Evolutionary conservation across 2,797 vertebrate species (phyloP).

Genomic region (Eremophila alpestris): DNA sequence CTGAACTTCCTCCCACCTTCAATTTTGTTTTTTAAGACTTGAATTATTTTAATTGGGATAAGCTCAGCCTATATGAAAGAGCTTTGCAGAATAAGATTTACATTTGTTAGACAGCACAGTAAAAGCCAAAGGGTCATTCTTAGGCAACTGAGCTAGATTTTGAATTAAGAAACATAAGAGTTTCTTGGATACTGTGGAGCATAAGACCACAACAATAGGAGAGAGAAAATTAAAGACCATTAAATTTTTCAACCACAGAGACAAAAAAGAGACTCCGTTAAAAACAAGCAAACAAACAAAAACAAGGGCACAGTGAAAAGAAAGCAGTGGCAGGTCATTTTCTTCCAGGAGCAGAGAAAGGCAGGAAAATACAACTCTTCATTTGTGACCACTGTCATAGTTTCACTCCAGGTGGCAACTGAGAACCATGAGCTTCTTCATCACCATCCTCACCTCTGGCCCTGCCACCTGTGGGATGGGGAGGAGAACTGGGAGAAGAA

Average conservation of each 20-base stretch:
- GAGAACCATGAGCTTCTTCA: neutral
- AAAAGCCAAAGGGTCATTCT: neutral
- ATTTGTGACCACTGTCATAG: neutral
- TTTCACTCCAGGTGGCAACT: neutral
- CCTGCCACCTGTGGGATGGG: fast-evolving
- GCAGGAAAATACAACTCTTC: neutral
- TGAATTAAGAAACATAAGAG: neutral
- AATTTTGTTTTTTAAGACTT: neutral
- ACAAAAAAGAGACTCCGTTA: neutral
- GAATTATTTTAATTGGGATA: neutral
- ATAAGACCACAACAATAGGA: neutral
- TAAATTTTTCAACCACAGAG: neutral
- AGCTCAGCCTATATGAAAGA: neutral
- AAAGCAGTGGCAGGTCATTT: neutral
- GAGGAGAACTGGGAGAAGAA: neutral
- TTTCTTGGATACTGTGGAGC: neutral
- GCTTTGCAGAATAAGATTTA: neutral
- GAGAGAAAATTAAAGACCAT: neutral
- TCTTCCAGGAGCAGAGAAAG: neutral
- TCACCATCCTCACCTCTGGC: neutral
- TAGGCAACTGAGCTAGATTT: neutral
- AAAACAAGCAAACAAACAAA: neutral
- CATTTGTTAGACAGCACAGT: neutral
- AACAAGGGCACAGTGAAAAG: neutral
- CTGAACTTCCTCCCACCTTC: neutral